A percentile compares a stretch with the other conserved stretches of the same genome.
Evolutionary conservation across 2,113 vertebrate genomes (phyloP).

Genomic region (Neopipo cinnamomea): DNA sequence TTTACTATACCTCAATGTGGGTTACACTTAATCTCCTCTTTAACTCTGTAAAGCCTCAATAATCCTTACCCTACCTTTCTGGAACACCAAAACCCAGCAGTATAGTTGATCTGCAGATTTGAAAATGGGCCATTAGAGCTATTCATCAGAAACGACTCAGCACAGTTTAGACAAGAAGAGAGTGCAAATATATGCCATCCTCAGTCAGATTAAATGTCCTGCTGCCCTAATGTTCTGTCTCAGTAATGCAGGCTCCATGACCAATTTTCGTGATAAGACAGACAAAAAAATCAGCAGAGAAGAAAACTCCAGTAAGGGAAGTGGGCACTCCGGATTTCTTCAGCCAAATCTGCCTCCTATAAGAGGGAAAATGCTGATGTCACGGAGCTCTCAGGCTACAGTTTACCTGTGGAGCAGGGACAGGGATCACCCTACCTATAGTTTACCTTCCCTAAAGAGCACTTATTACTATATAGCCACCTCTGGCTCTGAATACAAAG

Average conservation of each 20-base stretch:
- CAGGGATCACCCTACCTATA: not conserved
- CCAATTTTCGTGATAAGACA: not conserved
- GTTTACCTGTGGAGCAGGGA: not conserved
- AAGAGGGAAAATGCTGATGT: not conserved
- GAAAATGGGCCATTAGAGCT: not conserved
- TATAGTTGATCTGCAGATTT: not conserved
- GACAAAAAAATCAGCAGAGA: not conserved
- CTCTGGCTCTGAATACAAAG: not conserved
- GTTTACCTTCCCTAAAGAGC: not conserved
- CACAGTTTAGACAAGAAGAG: conserved; percentile 27
- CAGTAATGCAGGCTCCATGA: not conserved
- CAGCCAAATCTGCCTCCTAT: not conserved
- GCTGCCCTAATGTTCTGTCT: not conserved
- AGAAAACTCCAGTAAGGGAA: not conserved
- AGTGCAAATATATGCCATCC: not conserved
- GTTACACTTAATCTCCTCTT: conserved; percentile 22
- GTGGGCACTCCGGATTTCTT: not conserved
- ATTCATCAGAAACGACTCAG: not conserved
- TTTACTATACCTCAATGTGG: not conserved
- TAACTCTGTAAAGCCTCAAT: not conserved
- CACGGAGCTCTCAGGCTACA: not conserved
- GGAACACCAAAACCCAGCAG: not conserved
- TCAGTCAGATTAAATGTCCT: not conserved
- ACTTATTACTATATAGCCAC: not conserved
- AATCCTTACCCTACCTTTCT: conserved; percentile 1